These are phyloP conservation scores for Pipistrellus nathusii DNA, from an alignment of 2,797 vertebrate species.

Conservation along the genomic window DNA sequence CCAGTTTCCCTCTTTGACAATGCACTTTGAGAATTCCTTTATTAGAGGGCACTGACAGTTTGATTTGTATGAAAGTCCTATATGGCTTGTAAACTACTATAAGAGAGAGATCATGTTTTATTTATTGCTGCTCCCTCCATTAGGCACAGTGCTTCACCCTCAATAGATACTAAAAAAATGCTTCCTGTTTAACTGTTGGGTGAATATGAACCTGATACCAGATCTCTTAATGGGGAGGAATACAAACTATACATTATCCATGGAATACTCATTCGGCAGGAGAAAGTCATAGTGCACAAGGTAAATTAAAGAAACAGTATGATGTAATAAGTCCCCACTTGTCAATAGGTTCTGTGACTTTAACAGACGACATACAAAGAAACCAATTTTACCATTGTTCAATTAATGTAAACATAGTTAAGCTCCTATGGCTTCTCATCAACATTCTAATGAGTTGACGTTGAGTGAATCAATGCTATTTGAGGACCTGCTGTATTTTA, in stretches of 20 bases:
- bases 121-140: neutral
- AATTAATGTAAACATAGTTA: neutral
- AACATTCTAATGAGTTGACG: neutral
- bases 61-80: neutral
- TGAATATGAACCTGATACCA: neutral
- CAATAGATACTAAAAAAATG: neutral
- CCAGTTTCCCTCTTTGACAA: neutral
- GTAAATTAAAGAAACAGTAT: constrained; percentile 18
- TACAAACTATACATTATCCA: neutral
- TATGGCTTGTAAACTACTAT: neutral
- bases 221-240: neutral
- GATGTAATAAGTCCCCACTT: neutral
- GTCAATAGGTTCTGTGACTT: neutral
- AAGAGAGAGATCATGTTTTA: neutral
- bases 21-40: neutral
- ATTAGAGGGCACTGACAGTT: neutral
- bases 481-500: neutral
- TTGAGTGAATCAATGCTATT: neutral
- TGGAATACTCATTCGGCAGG: neutral
- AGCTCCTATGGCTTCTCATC: neutral
- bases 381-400: neutral
- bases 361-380: neutral
- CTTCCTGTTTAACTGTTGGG: neutral
- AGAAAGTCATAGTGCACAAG: constrained; percentile 1
- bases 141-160: neutral